Percentiles rank a stretch among this genome's conserved stretches.
phyloP scores from a whole-genome alignment of 2,888 invertebrate genomes.

The Drosophila nr. fundita region DNA sequence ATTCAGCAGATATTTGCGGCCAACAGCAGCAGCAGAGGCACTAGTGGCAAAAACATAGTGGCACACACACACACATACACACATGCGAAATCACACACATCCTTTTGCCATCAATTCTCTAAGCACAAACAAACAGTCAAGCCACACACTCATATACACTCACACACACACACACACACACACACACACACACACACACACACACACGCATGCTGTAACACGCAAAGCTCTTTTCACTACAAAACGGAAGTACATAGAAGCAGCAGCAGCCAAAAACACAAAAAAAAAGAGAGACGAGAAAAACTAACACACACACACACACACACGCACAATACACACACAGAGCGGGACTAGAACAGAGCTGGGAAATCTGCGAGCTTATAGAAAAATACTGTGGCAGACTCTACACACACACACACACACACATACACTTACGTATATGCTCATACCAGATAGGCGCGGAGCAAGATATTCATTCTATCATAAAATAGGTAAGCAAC shows the following conservation, averaged over 20 bases:
- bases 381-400: conserved; percentile 76
- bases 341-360: conserved; percentile 42
- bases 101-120: conserved; percentile 80
- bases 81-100: conserved; percentile 73
- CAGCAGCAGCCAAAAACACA: conserved; percentile 63
- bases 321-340: conserved; percentile 8
- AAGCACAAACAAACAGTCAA: conserved; percentile 76
- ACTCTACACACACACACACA: conserved; percentile 55
- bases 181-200: conserved; percentile 40
- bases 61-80: conserved; percentile 34
- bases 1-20: conserved; percentile 79
- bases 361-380: conserved; percentile 67
- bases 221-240: conserved; percentile 80
- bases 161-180: conserved; percentile 41
- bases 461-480: conserved; percentile 74
- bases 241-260: conserved; percentile 76
- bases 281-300: conserved; percentile 32
- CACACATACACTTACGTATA: conserved; percentile 2
- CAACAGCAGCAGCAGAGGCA: conserved; percentile 41
- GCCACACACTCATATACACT: conserved; percentile 47
- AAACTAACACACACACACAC: conserved; percentile 15
- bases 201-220: conserved; percentile 65
- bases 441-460: conserved; percentile 14
- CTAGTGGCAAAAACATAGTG: conserved; percentile 45
- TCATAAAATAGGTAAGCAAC: conserved; percentile 81